Base-by-base conservation (phyloP, 2,113 vertebrate genomes). In the Oncorhynchus mykiss region DNA sequence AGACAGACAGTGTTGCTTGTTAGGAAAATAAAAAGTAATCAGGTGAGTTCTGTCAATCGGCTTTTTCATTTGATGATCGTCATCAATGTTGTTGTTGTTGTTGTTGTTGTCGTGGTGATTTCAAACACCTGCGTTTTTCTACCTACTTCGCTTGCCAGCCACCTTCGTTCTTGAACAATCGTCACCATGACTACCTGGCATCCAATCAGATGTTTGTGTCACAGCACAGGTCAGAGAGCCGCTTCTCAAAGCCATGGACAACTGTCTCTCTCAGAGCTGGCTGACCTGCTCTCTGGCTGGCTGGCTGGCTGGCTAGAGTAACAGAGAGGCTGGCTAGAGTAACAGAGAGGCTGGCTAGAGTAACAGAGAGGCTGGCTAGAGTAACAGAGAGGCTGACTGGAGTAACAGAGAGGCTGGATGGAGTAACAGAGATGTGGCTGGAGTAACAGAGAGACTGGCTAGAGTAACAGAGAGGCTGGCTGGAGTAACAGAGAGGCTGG, bases 191-290 rank as follows among this genome's bases (percentile, higher is more conserved):
- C 62, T 31, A 67, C 39, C 39, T 67, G 73, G 62, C 64, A 74
- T 14, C 64, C 73, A 29, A 68, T 68, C 67, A 51, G 39, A 74
- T 62, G 73, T 78, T 75, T 80, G 79, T 68, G 74, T 54, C 39
- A 45, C 7, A 45, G 79, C 77, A 54, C 78, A 74, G 80, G 81
- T 81, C 76, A 66, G 64, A 27, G 22, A 14, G 49, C 12, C 12
- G 14, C 49, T 54, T 16, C 49, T 54, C 16, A 4, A 4, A 54
- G 49, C 49, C 3, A 14, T 18, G 49, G 49, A 51, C 49, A 54
- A 54, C 49, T 16, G 49, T 54, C 49, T 54, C 13, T 51, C 49
- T 54, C 49, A 4, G 16, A 16, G 49, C 49, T 54, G 49, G 14
- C 14, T 51, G 49, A 16, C 49, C 11, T 3, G 49, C 14, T 51